Evolutionary conservation across 2,888 invertebrate species (phyloP).

Genomic region (Lamellibrachia columna): DNA sequence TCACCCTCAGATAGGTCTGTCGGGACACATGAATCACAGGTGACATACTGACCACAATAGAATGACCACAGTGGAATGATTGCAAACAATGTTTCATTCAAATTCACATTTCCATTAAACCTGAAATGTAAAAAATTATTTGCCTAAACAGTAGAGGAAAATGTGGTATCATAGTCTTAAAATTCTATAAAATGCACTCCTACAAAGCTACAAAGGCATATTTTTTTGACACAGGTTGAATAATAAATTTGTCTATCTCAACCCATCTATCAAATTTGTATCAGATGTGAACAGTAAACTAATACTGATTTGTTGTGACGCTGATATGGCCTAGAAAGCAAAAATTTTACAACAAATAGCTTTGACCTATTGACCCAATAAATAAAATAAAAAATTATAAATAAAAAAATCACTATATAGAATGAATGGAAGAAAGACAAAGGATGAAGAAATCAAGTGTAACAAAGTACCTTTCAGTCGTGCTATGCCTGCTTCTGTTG

Average conservation of each 20-base stretch:
- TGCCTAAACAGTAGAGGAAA: not conserved
- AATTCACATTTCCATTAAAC: too few species aligned
- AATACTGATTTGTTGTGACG: too few species aligned
- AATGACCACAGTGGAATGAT: not conserved
- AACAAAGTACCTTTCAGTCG: slow-evolving; percentile 34
- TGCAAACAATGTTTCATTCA: not conserved
- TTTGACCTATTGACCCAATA: too few species aligned
- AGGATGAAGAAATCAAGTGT: not conserved
- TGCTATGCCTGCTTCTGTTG: slow-evolving; percentile 34
- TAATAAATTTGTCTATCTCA: too few species aligned
- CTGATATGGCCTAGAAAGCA: too few species aligned
- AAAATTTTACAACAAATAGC: too few species aligned
- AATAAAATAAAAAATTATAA: too few species aligned
- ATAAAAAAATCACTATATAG: not conserved
- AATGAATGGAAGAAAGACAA: not conserved
- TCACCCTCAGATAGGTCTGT: not conserved
- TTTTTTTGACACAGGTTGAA: too few species aligned
- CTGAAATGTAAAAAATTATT: not conserved
- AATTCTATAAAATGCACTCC: too few species aligned
- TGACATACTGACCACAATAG: not conserved
- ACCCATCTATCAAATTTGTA: too few species aligned
- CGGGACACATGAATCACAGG: not conserved
- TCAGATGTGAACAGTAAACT: too few species aligned
- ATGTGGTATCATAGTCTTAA: not conserved
- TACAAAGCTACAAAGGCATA: too few species aligned